Base-by-base conservation (phyloP, 1,140 invertebrate genomes). In the Cydia splendana region DNA sequence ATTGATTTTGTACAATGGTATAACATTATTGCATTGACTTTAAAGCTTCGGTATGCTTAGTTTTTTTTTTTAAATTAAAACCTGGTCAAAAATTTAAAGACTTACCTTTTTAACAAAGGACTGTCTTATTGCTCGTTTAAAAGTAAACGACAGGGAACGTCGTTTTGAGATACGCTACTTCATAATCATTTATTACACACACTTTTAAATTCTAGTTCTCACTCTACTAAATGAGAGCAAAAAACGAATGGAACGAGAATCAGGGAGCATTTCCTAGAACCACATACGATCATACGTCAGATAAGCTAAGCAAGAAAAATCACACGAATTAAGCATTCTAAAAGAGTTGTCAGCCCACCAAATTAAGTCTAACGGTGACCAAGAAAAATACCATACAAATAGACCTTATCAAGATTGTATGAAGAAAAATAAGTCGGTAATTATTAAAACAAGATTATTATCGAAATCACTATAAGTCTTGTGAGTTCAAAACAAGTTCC, bases 361-460 rank as follows among this genome's bases (percentile, higher is more conserved):
- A 88, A 90, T 90, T 88, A 90, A 86, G 84, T 80, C 83, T 79
- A 80, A 77, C 78, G 81, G 75, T 77, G 80, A 77, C 74, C 77
- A 82, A 86, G 84, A 87, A 89, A 87, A 87, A 88, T 88, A 86
- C 86, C 85, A 82, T 88, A 91, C 85, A 89, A 91, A 91, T 86
- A 91, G 82, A 80, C 79, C 34, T 85, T 84, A 89, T 91, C 87
- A 91, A 91, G 90, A 90, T 91, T 88, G 87, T 89, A 83, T 82
- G 88, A 90, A 89, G 85, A 90, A 82, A 87, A 89, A 93, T 89
- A 87, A 88, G 79, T 83, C 76, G 84, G 89, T 91, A 91, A 93
- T 90, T 91, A 93, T 91, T 84, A 91, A 92, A 88, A 90, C 86
- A 87, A 91, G 91, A 93, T 93, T 87, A 87, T 89, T 91, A 92